A percentile compares a stretch with the other conserved stretches of the same genome.
These are phyloP conservation scores for Tympanuchus pallidicinctus DNA, from an alignment of 2,113 vertebrate species.

Conservation along the genomic window DNA sequence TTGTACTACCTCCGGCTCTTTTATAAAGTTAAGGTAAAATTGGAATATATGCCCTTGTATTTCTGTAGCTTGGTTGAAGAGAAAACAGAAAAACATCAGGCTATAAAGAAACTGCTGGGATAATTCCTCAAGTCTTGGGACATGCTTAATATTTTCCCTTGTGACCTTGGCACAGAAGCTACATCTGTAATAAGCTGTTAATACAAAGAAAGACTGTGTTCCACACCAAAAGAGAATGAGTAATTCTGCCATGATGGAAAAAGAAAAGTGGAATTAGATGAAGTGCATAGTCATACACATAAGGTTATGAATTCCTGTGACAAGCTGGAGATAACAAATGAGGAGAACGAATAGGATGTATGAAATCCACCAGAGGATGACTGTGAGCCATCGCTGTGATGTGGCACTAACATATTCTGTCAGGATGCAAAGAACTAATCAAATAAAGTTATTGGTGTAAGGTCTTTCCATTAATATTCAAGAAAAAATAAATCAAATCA, in stretches of 20 bases:
- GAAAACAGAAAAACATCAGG: neutral
- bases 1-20: neutral
- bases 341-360: neutral
- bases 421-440: neutral
- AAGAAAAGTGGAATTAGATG: neutral
- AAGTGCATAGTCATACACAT: neutral
- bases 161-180: constrained; percentile 5
- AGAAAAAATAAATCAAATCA: neutral
- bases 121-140: neutral
- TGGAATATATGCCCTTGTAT: neutral
- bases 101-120: neutral
- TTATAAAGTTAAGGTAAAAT: neutral
- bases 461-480: neutral
- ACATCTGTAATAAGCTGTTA: neutral
- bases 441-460: neutral
- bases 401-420: neutral
- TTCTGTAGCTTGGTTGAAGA: neutral
- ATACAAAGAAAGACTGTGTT: constrained; percentile 23
- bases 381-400: constrained; percentile 15
- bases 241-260: neutral
- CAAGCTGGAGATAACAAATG: constrained; percentile 23
- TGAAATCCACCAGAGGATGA: constrained; percentile 10
- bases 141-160: neutral
- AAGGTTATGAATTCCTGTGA: constrained; percentile 1
- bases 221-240: neutral